Base-by-base conservation (phyloP, 2,888 invertebrate genomes). In the Pharmacophagus antenor region DNA sequence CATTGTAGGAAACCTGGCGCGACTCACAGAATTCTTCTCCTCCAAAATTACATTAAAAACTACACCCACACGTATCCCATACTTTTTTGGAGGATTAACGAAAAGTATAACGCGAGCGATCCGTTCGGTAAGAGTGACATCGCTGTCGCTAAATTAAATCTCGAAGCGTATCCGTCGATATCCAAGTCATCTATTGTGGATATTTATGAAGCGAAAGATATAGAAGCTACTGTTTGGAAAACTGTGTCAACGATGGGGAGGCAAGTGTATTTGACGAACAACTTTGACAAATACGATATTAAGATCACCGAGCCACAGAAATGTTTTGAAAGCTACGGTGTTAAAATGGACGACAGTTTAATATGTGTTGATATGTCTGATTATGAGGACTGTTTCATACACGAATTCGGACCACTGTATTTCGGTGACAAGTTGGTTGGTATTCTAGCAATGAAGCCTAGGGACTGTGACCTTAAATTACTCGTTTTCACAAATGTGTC, bases 371-470 rank as follows among this genome's bases (percentile, higher is more conserved):
- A 89, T 18, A 58, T 88, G 62, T 73, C 82, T 0, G 62, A 66
- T 0, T 70, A 85, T n/a, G 75, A 79, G 0, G 85, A 86, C 18
- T 89, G 89, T 58, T 89, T 88, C 15, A 62, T 82, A 0, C 79
- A 84, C 2, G 89, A 89, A 27, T 88, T 88, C 58, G 89, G 89
- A 0, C 89, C 89, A 0, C 46, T 88, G 0, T 88, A 70, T 57
- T 27, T 51, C 5, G 72, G 63, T 0, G 80, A 88, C 41, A 85
- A 78, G 49, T 63, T 88, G 1, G 77, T 82, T 0, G 89, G 88
- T 0, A 67, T 88, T 0, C 60, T 88, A 18, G 72, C 83, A 0
- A 68, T 80, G 23, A 80, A 74, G 46, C 86, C 88, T 0, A 69
- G 67, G 7, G 82, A 85, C 2, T 87, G 87, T 52, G 82, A 83